These are phyloP conservation scores for Tupaia chinensis DNA, from an alignment of 2,113 vertebrate genomes.

Conservation along the genomic window DNA sequence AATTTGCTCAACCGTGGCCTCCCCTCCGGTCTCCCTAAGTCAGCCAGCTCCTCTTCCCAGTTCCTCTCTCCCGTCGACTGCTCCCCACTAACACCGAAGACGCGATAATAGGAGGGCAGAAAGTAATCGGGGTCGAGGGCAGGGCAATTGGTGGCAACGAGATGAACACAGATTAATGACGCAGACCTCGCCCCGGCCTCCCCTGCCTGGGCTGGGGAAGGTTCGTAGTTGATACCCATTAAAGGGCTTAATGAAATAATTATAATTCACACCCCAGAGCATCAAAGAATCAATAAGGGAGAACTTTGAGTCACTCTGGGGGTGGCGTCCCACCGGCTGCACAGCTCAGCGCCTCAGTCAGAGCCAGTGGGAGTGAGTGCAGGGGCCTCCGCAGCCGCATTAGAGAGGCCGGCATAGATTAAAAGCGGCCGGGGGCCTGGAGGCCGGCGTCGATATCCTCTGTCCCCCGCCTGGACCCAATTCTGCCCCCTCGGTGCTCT, in stretches of 20 bases:
- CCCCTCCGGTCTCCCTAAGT: conserved; percentile 42
- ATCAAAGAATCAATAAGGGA: conserved; percentile 83
- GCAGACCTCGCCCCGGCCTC: conserved; percentile 47
- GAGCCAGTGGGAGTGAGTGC: conserved; percentile 83
- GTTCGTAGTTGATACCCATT: conserved; percentile 90
- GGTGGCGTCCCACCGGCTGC: conserved; percentile 74
- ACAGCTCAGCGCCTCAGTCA: conserved; percentile 85
- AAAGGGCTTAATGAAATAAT: conserved; percentile 90
- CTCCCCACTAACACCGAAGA: conserved; percentile 70
- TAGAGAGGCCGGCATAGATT: conserved; percentile 95
- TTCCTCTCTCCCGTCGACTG: conserved; percentile 71
- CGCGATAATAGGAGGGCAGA: conserved; percentile 56
- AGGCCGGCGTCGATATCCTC: conserved; percentile 94
- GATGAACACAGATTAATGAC: conserved; percentile 72
- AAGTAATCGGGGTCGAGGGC: conserved; percentile 13
- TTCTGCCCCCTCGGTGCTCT: conserved; percentile 87
- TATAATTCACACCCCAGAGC: conserved; percentile 86
- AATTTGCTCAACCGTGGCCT: conserved; percentile 52
- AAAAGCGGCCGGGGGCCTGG: conserved; percentile 92
- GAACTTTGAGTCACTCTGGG: conserved; percentile 83
- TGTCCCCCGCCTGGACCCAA: conserved; percentile 89
- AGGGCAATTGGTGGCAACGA: conserved; percentile 70
- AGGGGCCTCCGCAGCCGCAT: conserved; percentile 91
- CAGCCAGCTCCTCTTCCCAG: conserved; percentile 56
- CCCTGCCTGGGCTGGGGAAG: conserved; percentile 72